Conservation (phyloP, 2,888 invertebrate species). For the Dysmachus trigonus region DNA sequence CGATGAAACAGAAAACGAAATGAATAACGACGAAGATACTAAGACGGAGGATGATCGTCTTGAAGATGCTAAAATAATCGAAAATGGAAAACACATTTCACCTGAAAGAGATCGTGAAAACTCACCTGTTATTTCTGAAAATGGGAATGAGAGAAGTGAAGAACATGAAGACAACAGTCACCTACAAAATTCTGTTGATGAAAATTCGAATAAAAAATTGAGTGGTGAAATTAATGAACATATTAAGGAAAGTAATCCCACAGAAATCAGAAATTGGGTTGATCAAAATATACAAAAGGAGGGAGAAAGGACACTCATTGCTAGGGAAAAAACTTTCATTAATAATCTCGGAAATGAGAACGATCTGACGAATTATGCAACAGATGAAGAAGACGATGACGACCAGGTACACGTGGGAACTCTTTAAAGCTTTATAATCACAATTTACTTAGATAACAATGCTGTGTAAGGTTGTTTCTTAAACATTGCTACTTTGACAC, state of each 20-base stretch:
- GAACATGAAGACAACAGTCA: neutral
- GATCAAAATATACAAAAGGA: slow-evolving; percentile 45
- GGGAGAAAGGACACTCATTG: neutral
- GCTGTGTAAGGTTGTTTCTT: neutral
- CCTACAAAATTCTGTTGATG: neutral
- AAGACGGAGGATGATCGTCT: neutral
- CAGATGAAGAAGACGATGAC: slow-evolving; percentile 56
- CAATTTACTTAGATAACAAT: slow-evolving; percentile 3
- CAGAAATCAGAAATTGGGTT: slow-evolving; percentile 45
- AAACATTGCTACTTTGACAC: neutral
- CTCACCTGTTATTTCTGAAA: neutral
- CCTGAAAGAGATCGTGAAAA: neutral
- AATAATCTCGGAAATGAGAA: slow-evolving; percentile 46
- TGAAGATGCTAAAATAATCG: neutral
- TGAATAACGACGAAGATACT: neutral
- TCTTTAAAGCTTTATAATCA: slow-evolving; percentile 55
- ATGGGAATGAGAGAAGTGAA: neutral
- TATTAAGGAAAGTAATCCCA: slow-evolving; percentile 2
- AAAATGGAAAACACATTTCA: neutral
- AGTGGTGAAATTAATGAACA: slow-evolving; percentile 19
- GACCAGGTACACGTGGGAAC: slow-evolving; percentile 65
- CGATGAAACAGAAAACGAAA: slow-evolving; percentile 42
- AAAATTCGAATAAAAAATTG: slow-evolving; percentile 44
- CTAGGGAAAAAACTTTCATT: slow-evolving; percentile 17
- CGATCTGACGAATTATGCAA: neutral